Conservation (phyloP, 2,113 vertebrate genomes). For the Tachysurus vachellii region DNA sequence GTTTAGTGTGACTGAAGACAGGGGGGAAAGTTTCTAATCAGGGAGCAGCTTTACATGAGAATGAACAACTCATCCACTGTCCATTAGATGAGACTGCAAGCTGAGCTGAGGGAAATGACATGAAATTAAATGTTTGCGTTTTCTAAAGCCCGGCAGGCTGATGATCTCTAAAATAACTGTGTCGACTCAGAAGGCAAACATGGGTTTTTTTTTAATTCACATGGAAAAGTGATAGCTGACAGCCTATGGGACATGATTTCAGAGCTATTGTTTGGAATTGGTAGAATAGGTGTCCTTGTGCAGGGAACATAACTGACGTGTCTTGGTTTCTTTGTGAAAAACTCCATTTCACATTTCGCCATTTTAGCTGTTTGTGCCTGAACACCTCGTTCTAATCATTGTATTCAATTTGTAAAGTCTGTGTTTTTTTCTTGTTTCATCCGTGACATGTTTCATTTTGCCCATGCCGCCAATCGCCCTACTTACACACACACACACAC, state of each 20-base stretch:
- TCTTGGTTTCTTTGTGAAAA: neutral
- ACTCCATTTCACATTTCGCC: too few species aligned
- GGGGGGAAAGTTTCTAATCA: neutral
- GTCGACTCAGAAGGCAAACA: neutral
- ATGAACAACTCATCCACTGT: neutral
- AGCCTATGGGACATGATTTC: neutral
- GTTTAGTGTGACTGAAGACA: neutral
- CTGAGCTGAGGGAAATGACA: neutral
- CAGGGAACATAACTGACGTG: neutral
- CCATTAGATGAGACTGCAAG: neutral
- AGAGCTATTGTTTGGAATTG: neutral
- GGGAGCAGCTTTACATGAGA: neutral
- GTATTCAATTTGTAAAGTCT: neutral
- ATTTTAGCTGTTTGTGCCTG: neutral
- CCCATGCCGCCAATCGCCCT: neutral
- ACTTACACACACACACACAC: neutral
- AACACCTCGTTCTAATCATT: conserved; percentile 8
- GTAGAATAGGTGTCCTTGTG: neutral
- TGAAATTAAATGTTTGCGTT: neutral
- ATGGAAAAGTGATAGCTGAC: neutral
- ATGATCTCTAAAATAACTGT: neutral
- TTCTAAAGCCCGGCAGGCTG: neutral
- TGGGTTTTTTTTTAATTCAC: neutral
- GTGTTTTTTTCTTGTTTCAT: neutral
- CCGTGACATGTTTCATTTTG: neutral